Base-by-base conservation (phyloP, 1,140 invertebrate genomes). In the Trichonephila clavipes region DNA sequence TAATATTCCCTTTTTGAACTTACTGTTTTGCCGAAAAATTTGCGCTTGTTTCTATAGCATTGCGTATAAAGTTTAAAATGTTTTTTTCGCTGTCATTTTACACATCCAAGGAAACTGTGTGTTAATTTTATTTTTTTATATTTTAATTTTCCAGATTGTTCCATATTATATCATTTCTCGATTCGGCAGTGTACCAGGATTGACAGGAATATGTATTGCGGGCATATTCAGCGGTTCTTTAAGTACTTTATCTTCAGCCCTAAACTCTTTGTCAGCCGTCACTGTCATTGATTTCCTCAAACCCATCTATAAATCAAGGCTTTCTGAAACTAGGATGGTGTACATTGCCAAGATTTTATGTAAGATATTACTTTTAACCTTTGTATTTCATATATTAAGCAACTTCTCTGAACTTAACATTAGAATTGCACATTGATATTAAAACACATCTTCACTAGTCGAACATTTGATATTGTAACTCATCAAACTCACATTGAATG, bases 171-270 rank as follows among this genome's bases (percentile, higher is more conserved):
- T 90, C 18, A 51, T 81, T 5, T 34, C 69, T 24, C 10, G 88
- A 21, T 34, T 90, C 14, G 24, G 8, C 58, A 24, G 5, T 21
- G 0, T 61, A 10, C 90, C 90, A 19, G 90, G 90, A n/a, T 96
- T 98, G 96, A 97, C 97, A 24, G 34, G 77, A 6, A 0, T 82
- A 19, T 83, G 61, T 19, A 64, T 92, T 4, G 81, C 90, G 28
- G 90, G 90, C 2, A 77, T 92, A 7, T 92, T 92, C 44, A 58
- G 90, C 66, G 90, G 59, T 24, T 64, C 90, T 28, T 28, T 92
- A n/a, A 92, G 90, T 21, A 85, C 90, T 24, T 40, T 92, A 21
- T 92, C 90, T 4, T 92, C 90, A 7, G 59, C 59, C 12, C 21
- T 85, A 7, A 92, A 92, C 34, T 85, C 90, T 7, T 44, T 85